These are phyloP conservation scores for Synanthedon myopaeformis DNA, from an alignment of 2,888 invertebrate genomes.

Conservation along the genomic window DNA sequence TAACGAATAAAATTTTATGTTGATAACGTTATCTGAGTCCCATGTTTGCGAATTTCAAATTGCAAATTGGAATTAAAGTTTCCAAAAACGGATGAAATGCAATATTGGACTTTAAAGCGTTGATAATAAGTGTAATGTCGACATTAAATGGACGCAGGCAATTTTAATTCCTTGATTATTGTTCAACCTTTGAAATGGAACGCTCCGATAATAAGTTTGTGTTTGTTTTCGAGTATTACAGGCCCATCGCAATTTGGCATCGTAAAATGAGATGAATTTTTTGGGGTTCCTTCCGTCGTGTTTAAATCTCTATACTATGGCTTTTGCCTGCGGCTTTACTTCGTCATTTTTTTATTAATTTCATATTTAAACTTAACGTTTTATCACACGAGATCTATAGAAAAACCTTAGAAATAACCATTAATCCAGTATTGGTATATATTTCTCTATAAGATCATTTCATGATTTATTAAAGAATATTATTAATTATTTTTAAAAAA, in stretches of 20 bases:
- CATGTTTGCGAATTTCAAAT: neutral
- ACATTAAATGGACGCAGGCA: neutral
- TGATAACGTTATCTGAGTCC: neutral
- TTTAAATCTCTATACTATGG: neutral
- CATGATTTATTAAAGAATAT: too few species aligned
- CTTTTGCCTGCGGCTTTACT: neutral
- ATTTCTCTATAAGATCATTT: too few species aligned
- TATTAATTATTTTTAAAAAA: too few species aligned
- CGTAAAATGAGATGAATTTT: slow-evolving; percentile 5
- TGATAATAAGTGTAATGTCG: neutral
- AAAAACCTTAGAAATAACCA: too few species aligned
- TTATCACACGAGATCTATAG: too few species aligned
- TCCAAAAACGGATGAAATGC: neutral
- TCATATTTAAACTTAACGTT: too few species aligned
- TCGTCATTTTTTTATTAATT: too few species aligned
- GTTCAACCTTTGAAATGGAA: neutral
- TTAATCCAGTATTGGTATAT: too few species aligned
- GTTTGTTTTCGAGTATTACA: slow-evolving; percentile 3
- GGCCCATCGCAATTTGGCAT: slow-evolving; percentile 5
- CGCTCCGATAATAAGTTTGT: slow-evolving; percentile 1
- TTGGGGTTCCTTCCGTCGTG: neutral
- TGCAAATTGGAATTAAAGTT: neutral
- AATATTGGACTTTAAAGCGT: neutral
- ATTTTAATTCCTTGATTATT: neutral
- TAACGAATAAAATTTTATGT: neutral